Evolutionary conservation across 2,113 vertebrate species (phyloP).

Genomic region (Phaethornis superciliosus): DNA sequence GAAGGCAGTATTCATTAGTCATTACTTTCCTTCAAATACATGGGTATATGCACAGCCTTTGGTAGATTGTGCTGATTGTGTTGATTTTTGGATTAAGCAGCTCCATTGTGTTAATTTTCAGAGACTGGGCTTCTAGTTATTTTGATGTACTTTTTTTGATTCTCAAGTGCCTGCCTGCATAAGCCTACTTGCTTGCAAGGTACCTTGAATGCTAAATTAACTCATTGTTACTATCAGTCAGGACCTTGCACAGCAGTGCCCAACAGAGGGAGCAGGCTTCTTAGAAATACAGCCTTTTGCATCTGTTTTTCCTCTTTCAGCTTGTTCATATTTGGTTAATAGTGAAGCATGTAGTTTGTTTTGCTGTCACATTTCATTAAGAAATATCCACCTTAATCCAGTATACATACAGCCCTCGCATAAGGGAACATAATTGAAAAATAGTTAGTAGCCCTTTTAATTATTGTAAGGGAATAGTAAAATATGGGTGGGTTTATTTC

Average conservation of each 20-base stretch:
- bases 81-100: background rate
- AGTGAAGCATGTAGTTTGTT: background rate
- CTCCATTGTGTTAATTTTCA: background rate
- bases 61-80: background rate
- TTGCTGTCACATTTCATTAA: background rate
- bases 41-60: fast-evolving
- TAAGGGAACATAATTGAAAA: fast-evolving
- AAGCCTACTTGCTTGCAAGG: background rate
- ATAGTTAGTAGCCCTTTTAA: background rate
- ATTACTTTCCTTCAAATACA: fast-evolving
- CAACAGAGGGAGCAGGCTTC: conserved; percentile 50
- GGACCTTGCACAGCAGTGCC: background rate
- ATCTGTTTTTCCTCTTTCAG: background rate
- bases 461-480: background rate
- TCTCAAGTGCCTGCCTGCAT: background rate
- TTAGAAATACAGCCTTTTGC: background rate
- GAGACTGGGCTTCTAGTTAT: background rate
- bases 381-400: background rate
- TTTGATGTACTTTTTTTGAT: background rate
- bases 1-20: background rate
- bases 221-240: background rate
- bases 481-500: background rate
- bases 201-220: background rate
- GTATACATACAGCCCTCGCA: background rate
- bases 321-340: background rate